phyloP scores from a whole-genome alignment of 2,113 vertebrate genomes.

The Gorsachius goisagi region DNA sequence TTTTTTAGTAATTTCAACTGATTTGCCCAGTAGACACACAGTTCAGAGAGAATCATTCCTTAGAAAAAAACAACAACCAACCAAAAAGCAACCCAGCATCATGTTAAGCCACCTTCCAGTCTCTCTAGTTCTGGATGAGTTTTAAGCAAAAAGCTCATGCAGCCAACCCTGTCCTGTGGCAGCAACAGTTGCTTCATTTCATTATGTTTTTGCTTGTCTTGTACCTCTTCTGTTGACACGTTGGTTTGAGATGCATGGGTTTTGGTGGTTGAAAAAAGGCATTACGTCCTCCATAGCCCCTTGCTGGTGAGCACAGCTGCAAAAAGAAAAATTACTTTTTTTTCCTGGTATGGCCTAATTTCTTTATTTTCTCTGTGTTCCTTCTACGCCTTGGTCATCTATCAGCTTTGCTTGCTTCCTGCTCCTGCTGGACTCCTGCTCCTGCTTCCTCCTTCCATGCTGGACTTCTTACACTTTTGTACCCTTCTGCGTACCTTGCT shows the following conservation, averaged over 20 bases:
- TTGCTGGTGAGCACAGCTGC: not conserved
- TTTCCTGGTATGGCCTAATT: not conserved
- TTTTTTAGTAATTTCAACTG: not conserved
- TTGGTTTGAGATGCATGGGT: not conserved
- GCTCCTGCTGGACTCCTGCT: not conserved
- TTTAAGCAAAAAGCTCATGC: not conserved
- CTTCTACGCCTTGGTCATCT: not conserved
- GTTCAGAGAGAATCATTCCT: not conserved
- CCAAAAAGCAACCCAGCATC: too few species aligned
- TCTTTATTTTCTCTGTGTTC: not conserved
- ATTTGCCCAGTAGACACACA: not conserved
- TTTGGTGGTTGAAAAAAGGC: not conserved
- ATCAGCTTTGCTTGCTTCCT: not conserved
- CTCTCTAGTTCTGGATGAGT: not conserved
- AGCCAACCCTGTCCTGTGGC: not conserved
- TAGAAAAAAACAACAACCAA: too few species aligned
- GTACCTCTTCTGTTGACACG: not conserved
- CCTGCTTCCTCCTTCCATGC: too few species aligned
- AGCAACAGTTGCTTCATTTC: not conserved
- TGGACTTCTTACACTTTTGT: not conserved
- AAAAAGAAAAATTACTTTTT: not conserved
- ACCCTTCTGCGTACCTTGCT: not conserved
- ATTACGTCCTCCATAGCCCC: not conserved
- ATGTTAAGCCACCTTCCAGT: not conserved
- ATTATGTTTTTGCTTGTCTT: rapidly evolving